Conservation (phyloP, 2,797 vertebrate genomes). For the Streptopelia turtur region DNA sequence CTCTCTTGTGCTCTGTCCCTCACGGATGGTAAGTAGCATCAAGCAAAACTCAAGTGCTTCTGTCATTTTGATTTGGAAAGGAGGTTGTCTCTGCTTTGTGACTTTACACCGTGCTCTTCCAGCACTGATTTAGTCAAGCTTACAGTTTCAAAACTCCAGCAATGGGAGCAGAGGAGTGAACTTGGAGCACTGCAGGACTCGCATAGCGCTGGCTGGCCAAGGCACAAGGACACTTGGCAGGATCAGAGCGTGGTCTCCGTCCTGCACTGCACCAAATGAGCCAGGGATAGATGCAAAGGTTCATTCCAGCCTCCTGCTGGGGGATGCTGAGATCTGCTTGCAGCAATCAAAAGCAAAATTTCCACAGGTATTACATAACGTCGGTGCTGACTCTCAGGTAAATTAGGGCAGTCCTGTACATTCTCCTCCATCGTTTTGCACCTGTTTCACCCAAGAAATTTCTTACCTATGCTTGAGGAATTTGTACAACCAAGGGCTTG, state of each 20-base stretch:
- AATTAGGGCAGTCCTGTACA: background rate
- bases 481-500: background rate
- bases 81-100: background rate
- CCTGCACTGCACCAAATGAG: background rate
- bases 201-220: background rate
- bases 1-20: background rate
- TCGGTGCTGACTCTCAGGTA: background rate
- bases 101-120: background rate
- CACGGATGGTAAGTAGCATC: slow-evolving; percentile 18
- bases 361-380: fast-evolving
- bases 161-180: background rate
- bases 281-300: background rate
- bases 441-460: background rate
- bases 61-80: background rate
- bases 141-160: background rate
- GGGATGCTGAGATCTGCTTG: background rate
- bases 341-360: background rate
- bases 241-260: background rate
- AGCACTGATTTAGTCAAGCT: background rate
- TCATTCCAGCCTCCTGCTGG: background rate
- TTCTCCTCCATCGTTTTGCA: background rate
- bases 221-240: background rate
- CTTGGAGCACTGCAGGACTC: background rate
- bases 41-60: background rate
- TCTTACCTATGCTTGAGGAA: fast-evolving